Evolutionary conservation across 2,888 invertebrate genomes (phyloP), one percentile per base, ranked within the genome.

Genomic region (Agonopterix heracliana): DNA sequence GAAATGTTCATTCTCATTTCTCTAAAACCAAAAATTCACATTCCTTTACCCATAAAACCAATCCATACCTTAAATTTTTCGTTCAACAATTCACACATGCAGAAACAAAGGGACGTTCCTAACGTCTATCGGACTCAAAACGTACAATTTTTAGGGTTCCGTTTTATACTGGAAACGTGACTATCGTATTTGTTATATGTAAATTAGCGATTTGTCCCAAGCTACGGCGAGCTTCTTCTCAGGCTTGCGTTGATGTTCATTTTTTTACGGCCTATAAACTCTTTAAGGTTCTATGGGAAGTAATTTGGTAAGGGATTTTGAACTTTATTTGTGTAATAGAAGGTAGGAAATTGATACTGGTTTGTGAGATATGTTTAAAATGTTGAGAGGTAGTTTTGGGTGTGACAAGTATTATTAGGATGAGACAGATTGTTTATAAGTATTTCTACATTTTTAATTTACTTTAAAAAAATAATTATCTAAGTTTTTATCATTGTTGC

Each of bases 101-200:
- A 9, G 9, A 41, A 12, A 43, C 26, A 43, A 41, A 44, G 44
- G n/a, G 35, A 44, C 10, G 35, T 36, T 43, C 9, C 35, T n/a
- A 43, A 52, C 51, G 48, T 50, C 54, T 50, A 54, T 63, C 61
- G 62, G 26, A 54, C 61, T 63, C 56, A 70, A 72, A 38, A 78
- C 74, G 74, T 68, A 79, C 77, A 74, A 80, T 82, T 87, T 86
- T 52, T 47, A 45, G 34, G 38, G 36, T 46, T 10, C 49, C 34
- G 44, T 44, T 34, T 88, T 84, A 68, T 71, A 75, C 74, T 69
- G 68, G 76, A 81, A 85, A 82, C 89, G 89, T 89, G 89, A 89
- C 89, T 85, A 68, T 74, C 81, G 86, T 77, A 87, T 89, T 88
- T 89, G 89, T 89, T 87, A 81, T 85, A 89, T 89, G 89, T 83